These are phyloP conservation scores for Apamea crenata DNA, from an alignment of 2,888 invertebrate species.

Conservation along the genomic window DNA sequence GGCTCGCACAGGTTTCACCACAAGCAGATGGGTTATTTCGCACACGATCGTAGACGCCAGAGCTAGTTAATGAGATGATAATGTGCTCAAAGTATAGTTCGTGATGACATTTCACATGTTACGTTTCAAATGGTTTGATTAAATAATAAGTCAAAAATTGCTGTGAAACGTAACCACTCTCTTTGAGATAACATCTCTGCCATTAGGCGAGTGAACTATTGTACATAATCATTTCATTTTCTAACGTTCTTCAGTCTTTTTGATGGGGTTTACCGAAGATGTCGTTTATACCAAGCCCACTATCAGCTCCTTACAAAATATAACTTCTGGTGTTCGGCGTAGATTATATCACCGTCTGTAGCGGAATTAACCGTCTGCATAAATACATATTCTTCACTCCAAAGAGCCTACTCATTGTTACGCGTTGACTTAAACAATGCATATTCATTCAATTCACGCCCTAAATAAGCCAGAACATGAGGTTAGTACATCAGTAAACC, in stretches of 20 bases:
- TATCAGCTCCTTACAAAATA: not conserved
- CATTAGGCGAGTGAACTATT: conserved; percentile 36
- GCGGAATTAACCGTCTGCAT: conserved; percentile 16
- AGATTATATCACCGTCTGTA: conserved; percentile 1
- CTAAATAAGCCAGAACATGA: conserved; percentile 77
- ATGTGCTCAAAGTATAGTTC: conserved; percentile 70
- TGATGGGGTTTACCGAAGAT: not conserved
- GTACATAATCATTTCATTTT: conserved; percentile 30
- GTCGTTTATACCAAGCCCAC: not conserved
- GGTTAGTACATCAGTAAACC: conserved; percentile 73
- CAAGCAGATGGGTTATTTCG: conserved; percentile 81
- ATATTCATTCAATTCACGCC: conserved; percentile 76
- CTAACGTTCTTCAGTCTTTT: conserved; percentile 2
- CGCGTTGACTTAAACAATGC: conserved; percentile 62
- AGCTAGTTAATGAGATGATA: conserved; percentile 77
- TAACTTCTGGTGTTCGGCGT: not conserved
- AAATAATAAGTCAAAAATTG: conserved; percentile 55
- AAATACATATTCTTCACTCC: conserved; percentile 44
- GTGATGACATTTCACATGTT: conserved; percentile 65
- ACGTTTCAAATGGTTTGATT: conserved; percentile 55
- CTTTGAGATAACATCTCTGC: conserved; percentile 33
- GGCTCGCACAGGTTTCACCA: conserved; percentile 83
- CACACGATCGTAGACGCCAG: conserved; percentile 73
- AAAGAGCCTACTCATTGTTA: conserved; percentile 47
- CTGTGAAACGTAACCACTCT: conserved; percentile 45